Evolutionary conservation across 1,140 invertebrate genomes (phyloP), one percentile per base, ranked within the genome.

Genomic region (Zaprionus taronus): DNA sequence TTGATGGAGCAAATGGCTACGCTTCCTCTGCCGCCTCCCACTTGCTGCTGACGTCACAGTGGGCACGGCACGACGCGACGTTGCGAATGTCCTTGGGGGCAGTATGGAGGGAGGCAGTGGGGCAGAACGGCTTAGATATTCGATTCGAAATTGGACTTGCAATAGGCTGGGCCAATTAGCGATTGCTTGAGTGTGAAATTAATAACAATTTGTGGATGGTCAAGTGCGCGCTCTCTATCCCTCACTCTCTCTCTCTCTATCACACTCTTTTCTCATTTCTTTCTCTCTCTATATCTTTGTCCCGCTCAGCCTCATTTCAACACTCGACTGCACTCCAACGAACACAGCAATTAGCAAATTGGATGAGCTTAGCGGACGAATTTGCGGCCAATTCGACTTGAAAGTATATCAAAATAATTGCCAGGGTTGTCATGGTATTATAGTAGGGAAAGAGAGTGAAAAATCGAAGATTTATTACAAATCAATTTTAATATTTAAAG

Each of bases 131-230:
- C 49, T 47, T 24, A 56, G 72, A 62, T 49, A 70, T n/a, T 70
- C 41, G 67, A 70, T 56, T 75, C 31, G 24, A 51, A 75, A 64
- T 53, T 64, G 53, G 17, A 58, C 44, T 44, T 12, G 38, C 36
- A 47, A 17, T 55, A 47, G 68, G 68, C 68, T 55, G n/a, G 61
- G 61, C 61, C 80, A 83, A 87, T 86, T 80, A 77, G 73, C 77
- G 80, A 74, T 78, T 83, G 80, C 55, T 64, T 74, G 64, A 77
- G 80, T 86, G 84, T 89, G 84, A 87, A 83, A 87, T 89, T 83
- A 89, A 72, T 76, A 72, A 60, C 73, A 76, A 72, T 76, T 76
- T 72, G 61, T 55, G 55, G 72, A 2, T 5, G 26, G 49, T 6
- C 63, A 53, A 62, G 60, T 22, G 34, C 11, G 51, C 12, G 9